Percentiles rank a stretch among this genome's conserved stretches.
phyloP scores from a whole-genome alignment of 2,113 vertebrate species.

The Hippocampus comes region DNA sequence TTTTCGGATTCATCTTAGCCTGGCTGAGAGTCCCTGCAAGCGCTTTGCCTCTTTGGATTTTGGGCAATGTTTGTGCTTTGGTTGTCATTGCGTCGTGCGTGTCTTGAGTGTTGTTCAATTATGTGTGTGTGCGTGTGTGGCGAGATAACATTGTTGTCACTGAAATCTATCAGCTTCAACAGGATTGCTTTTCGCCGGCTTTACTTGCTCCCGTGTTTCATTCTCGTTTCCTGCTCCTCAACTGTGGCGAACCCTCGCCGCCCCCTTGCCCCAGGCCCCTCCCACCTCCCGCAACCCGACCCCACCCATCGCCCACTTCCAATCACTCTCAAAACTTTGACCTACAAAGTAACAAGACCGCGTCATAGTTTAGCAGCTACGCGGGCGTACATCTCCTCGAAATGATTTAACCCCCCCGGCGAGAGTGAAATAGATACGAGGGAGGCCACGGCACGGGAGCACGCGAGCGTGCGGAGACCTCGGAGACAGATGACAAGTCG shows the following conservation, averaged over 20 bases:
- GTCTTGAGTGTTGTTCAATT: not conserved
- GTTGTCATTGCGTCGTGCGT: no score
- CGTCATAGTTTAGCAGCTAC: slow-evolving; percentile 57
- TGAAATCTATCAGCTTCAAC: slow-evolving; percentile 15
- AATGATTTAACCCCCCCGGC: slow-evolving; percentile 56
- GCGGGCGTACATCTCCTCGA: slow-evolving; percentile 39
- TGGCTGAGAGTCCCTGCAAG: no score
- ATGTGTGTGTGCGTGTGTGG: slow-evolving; percentile 3
- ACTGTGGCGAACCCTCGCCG: slow-evolving; percentile 2
- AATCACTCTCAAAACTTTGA: slow-evolving; percentile 20
- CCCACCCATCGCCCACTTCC: slow-evolving; percentile 18
- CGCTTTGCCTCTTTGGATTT: no score
- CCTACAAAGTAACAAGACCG: slow-evolving; percentile 43
- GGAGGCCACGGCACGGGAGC: slow-evolving; percentile 50
- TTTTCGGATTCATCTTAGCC: no score
- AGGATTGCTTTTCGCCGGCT: slow-evolving; percentile 16
- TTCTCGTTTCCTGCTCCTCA: slow-evolving; percentile 17
- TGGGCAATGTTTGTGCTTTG: no score
- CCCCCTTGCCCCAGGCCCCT: not conserved
- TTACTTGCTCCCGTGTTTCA: slow-evolving; percentile 30
- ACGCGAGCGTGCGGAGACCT: slow-evolving; percentile 33
- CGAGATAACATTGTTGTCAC: slow-evolving; percentile 13
- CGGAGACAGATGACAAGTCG: slow-evolving; percentile 42
- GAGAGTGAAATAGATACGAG: slow-evolving; percentile 56
- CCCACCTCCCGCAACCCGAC: slow-evolving; percentile 11